phyloP scores from a whole-genome alignment of 2,797 vertebrate species.

The Enteromius viviparus region DNA sequence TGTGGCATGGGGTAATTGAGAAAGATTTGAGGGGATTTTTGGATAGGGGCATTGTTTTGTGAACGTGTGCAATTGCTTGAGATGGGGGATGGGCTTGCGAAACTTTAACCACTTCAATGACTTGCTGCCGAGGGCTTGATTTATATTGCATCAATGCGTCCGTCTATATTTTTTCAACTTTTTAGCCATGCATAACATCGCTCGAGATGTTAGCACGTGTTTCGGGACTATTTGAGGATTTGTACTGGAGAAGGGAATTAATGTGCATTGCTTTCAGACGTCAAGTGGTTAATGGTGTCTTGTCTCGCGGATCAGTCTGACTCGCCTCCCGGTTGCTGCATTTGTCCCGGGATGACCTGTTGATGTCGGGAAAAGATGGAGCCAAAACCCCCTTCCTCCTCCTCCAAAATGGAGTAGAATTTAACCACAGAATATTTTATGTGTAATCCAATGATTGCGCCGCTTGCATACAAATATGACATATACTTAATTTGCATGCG shows the following conservation, averaged over 20 bases:
- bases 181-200: neutral
- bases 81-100: constrained; percentile 78
- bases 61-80: constrained; percentile 69
- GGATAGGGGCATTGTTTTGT: constrained; percentile 63
- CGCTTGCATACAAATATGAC: neutral
- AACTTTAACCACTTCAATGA: constrained; percentile 81
- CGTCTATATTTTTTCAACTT: constrained; percentile 13
- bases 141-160: neutral
- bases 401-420: constrained; percentile 39
- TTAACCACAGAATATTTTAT: constrained; percentile 34
- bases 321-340: constrained; percentile 73
- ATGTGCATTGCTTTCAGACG: constrained; percentile 37
- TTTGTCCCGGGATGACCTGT: constrained; percentile 84
- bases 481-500: neutral
- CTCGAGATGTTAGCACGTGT: neutral
- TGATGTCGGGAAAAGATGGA: constrained; percentile 78
- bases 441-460: neutral
- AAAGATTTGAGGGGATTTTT: constrained; percentile 43
- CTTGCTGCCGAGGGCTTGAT: constrained; percentile 44
- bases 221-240: constrained; percentile 1
- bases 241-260: neutral
- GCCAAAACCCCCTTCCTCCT: constrained; percentile 62
- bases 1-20: constrained; percentile 49
- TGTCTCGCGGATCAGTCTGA: constrained; percentile 65
- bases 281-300: constrained; percentile 68